Evolutionary conservation across 1,140 invertebrate genomes (phyloP).

Genomic region (Papilio glaucus): DNA sequence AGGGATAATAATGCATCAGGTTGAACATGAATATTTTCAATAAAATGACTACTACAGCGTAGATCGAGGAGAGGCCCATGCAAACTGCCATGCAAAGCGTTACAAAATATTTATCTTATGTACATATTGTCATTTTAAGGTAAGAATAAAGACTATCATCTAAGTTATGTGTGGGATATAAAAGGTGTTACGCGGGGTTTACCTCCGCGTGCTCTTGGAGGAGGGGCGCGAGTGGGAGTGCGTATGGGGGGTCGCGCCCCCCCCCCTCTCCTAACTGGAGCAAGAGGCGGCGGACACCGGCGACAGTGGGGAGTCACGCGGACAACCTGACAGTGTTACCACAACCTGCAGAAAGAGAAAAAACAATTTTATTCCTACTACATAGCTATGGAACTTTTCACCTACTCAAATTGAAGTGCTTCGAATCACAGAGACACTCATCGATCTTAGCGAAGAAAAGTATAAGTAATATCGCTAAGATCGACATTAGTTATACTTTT

Average conservation of each 20-base stretch:
- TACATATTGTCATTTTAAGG: constrained; percentile 84
- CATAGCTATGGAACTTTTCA: too few species aligned
- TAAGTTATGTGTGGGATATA: constrained; percentile 65
- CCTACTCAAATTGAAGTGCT: too few species aligned
- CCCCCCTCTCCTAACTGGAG: constrained; percentile 90
- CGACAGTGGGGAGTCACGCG: constrained; percentile 91
- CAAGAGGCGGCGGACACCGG: constrained; percentile 94
- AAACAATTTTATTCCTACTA: constrained; percentile 20
- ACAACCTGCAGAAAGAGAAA: constrained; percentile 84
- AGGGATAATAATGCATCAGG: neutral
- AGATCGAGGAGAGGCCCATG: constrained; percentile 23
- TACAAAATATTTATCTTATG: constrained; percentile 83
- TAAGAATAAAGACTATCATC: constrained; percentile 79
- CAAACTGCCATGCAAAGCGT: constrained; percentile 65
- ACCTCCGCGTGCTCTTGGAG: constrained; percentile 81
- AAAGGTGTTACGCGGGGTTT: constrained; percentile 65
- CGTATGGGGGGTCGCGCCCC: constrained; percentile 81
- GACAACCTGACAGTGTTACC: constrained; percentile 95
- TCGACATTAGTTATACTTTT: too few species aligned
- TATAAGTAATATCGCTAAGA: too few species aligned
- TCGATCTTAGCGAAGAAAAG: too few species aligned
- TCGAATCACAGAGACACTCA: too few species aligned
- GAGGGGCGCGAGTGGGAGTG: constrained; percentile 81
- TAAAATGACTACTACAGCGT: neutral
- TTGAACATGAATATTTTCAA: neutral